Conservation (phyloP, 2,888 invertebrate genomes). For the Lycia hirtaria region DNA sequence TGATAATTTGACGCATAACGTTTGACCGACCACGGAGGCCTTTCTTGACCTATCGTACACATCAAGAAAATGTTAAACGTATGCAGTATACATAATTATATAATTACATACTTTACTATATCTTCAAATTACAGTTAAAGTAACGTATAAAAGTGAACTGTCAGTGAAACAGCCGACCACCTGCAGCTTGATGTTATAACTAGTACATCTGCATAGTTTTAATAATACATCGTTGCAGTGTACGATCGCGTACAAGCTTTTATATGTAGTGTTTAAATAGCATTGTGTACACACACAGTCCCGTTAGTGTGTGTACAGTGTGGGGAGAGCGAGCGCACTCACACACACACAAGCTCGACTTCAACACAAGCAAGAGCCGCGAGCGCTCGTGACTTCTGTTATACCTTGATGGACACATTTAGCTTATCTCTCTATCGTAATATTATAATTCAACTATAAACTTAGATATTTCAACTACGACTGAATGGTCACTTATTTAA, state of each 20-base stretch:
- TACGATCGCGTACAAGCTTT: too few relatives aligned
- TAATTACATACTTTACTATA: background rate
- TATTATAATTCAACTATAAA: slow-evolving; percentile 3
- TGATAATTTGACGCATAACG: too few relatives aligned
- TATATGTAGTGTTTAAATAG: too few relatives aligned
- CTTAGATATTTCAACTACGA: background rate
- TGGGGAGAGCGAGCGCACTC: too few relatives aligned
- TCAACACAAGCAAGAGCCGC: too few relatives aligned
- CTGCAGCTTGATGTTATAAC: slow-evolving; percentile 8
- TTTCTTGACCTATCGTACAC: background rate
- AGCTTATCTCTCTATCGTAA: slow-evolving; percentile 1
- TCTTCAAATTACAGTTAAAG: slow-evolving; percentile 1
- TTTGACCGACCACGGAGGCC: too few relatives aligned
- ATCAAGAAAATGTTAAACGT: background rate
- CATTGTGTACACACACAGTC: too few relatives aligned
- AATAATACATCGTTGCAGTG: too few relatives aligned
- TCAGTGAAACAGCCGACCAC: slow-evolving; percentile 3
- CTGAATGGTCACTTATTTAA: background rate
- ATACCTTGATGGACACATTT: background rate
- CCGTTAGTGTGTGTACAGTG: too few relatives aligned
- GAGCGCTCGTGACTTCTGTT: too few relatives aligned
- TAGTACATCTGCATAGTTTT: slow-evolving; percentile 14
- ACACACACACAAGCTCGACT: too few relatives aligned
- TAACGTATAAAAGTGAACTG: slow-evolving; percentile 5
- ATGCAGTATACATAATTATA: background rate